Percentiles rank a stretch among this genome's conserved stretches.
Evolutionary conservation across 2,888 invertebrate species (phyloP).

Genomic region (Dasypolia templi): DNA sequence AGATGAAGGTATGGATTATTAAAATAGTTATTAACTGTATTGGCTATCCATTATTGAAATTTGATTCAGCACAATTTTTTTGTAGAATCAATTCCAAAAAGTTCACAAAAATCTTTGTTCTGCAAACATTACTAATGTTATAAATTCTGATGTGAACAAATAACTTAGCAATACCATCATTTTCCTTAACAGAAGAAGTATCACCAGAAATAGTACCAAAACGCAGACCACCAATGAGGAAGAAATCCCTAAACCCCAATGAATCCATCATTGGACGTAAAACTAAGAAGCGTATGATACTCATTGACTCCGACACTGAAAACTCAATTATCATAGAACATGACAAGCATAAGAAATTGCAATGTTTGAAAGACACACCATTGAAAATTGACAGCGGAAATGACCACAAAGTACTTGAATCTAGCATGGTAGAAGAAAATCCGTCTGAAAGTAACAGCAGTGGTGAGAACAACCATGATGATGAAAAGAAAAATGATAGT

Average conservation of each 20-base stretch:
- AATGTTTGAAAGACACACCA: conserved; percentile 83
- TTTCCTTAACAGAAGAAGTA: conserved; percentile 67
- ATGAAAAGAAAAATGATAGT: conserved; percentile 19
- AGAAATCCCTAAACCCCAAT: conserved; percentile 68
- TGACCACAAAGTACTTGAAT: conserved; percentile 35
- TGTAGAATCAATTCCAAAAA: background rate
- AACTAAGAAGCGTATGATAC: conserved; percentile 82
- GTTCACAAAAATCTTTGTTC: too few species aligned
- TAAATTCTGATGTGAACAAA: background rate
- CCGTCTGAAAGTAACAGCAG: background rate
- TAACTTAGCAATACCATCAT: background rate
- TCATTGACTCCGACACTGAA: conserved; percentile 84
- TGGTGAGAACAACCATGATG: conserved; percentile 14
- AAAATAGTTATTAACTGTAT: background rate
- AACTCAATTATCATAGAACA: conserved; percentile 84
- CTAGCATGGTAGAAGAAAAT: conserved; percentile 52
- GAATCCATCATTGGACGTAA: conserved; percentile 74
- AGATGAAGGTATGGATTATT: conserved; percentile 73
- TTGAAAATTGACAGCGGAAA: conserved; percentile 72
- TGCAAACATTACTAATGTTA: background rate
- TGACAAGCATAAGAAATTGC: conserved; percentile 77
- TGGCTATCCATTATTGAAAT: background rate
- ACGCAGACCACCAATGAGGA: conserved; percentile 70
- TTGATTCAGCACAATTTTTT: background rate
- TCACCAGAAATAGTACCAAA: conserved; percentile 84